Evolutionary conservation across 2,888 invertebrate species (phyloP).

Genomic region (Diogma glabrata): DNA sequence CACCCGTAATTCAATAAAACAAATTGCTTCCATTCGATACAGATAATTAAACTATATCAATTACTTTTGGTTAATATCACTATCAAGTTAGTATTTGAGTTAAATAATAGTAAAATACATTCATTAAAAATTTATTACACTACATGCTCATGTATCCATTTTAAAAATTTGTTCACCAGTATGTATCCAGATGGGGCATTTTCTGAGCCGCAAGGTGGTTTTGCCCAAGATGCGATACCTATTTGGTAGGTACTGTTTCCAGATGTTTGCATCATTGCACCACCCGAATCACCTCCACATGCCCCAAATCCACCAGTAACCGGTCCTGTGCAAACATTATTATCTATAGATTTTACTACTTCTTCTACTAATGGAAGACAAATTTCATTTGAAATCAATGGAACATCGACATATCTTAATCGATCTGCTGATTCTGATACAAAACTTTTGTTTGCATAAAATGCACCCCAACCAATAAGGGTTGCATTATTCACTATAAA

Average conservation of each 20-base stretch:
- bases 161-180: too few relatives aligned
- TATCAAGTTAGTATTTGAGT: too few relatives aligned
- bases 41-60: too few relatives aligned
- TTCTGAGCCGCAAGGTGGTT: background rate
- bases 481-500: background rate
- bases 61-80: too few relatives aligned
- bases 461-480: slow-evolving; percentile 3
- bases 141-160: too few relatives aligned
- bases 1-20: too few relatives aligned
- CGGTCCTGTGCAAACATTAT: background rate
- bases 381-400: slow-evolving; percentile 1
- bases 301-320: background rate
- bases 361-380: background rate
- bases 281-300: slow-evolving; percentile 2
- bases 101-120: too few relatives aligned
- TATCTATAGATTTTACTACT: too few relatives aligned
- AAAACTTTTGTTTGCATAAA: background rate
- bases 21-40: too few relatives aligned
- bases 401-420: background rate
- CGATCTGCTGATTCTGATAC: slow-evolving; percentile 2
- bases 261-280: background rate
- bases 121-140: too few relatives aligned
- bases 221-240: slow-evolving; percentile 1
- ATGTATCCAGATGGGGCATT: slow-evolving; percentile 6
- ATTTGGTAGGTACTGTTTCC: background rate